phyloP scores from a whole-genome alignment of 2,113 vertebrate species.

The Steatornis caripensis region DNA sequence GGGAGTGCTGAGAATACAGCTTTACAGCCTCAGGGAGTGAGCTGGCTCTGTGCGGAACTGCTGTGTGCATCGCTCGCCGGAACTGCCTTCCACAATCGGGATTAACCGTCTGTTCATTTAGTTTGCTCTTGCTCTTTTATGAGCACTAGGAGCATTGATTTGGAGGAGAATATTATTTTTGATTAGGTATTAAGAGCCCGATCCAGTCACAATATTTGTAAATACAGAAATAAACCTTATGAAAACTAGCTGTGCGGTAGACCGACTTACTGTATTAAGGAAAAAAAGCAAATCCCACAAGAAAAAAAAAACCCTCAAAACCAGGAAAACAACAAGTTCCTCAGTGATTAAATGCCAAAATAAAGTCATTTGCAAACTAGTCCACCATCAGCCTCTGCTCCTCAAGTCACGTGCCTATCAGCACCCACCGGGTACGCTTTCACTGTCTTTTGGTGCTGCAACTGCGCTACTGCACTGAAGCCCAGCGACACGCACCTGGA shows the following conservation, averaged over 20 bases:
- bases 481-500: rapidly evolving
- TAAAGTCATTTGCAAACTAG: not conserved
- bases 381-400: not conserved
- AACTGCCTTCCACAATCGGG: not conserved
- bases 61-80: not conserved
- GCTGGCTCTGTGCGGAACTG: not conserved
- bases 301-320: too few relatives aligned
- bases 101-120: not conserved
- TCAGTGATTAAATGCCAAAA: not conserved
- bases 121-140: not conserved
- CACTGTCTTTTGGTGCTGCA: not conserved
- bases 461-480: not conserved
- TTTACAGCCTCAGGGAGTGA: not conserved
- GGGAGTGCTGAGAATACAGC: rapidly evolving
- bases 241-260: not conserved
- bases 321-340: not conserved
- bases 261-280: not conserved
- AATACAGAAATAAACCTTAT: not conserved
- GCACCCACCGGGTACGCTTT: not conserved
- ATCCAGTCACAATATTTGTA: not conserved
- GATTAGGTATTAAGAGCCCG: not conserved
- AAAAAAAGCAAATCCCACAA: not conserved
- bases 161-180: not conserved
- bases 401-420: not conserved
- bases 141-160: not conserved